phyloP scores from a whole-genome alignment of 2,113 vertebrate genomes.

The Rana temporaria region DNA sequence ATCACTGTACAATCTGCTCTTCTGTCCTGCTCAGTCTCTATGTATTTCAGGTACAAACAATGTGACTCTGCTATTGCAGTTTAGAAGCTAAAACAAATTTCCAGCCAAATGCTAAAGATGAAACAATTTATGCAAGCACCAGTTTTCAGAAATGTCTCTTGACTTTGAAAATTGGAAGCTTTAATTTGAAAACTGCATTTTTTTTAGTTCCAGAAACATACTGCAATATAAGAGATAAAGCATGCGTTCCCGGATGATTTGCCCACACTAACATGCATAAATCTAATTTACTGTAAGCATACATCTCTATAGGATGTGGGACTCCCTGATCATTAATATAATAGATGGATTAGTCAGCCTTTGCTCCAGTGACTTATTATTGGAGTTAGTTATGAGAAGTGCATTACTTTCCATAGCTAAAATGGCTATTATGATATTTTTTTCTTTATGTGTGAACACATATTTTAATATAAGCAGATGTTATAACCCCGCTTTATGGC shows the following conservation, averaged over 20 bases:
- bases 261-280: conserved; percentile 18
- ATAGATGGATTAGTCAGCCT: neutral
- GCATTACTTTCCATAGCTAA: conserved; percentile 1
- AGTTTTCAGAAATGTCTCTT: too few relatives aligned
- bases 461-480: conserved; percentile 27
- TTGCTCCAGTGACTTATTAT: conserved; percentile 4
- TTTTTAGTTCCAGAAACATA: neutral
- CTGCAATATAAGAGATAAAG: conserved; percentile 20
- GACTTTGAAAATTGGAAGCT: too few relatives aligned
- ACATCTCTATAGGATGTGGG: conserved; percentile 10
- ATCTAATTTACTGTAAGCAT: conserved; percentile 36
- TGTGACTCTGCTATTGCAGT: too few relatives aligned
- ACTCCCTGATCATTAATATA: conserved; percentile 26
- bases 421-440: conserved; percentile 20
- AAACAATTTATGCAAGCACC: too few relatives aligned
- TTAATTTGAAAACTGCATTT: neutral
- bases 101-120: too few relatives aligned
- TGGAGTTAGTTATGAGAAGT: conserved; percentile 14
- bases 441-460: conserved; percentile 22
- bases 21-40: too few relatives aligned
- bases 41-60: too few relatives aligned
- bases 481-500: neutral
- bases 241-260: conserved; percentile 2
- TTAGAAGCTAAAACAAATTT: too few relatives aligned
- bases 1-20: too few relatives aligned